Percentiles rank a stretch among this genome's conserved stretches.
Evolutionary conservation across 2,797 vertebrate genomes (phyloP).

Genomic region (Gorsachius magnificus): DNA sequence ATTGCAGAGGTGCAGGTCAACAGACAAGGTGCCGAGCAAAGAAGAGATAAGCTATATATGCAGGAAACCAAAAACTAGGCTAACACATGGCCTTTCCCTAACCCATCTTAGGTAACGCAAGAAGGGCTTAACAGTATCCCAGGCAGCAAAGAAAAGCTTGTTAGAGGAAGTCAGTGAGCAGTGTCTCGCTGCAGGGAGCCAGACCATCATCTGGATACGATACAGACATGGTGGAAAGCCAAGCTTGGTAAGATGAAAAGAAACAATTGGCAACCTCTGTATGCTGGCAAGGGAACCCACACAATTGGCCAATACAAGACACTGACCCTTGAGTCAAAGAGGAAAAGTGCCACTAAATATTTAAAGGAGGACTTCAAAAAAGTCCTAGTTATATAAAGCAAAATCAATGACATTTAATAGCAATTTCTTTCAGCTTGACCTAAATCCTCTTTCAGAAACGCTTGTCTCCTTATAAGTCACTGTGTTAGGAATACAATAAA

Average conservation of each 20-base stretch:
- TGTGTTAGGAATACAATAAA: not conserved
- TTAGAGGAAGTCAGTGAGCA: slow-evolving; percentile 13
- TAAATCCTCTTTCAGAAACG: not conserved
- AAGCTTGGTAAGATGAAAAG: not conserved
- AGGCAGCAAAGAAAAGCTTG: not conserved
- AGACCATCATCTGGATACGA: not conserved
- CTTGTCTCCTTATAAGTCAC: not conserved
- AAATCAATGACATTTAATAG: slow-evolving; percentile 21
- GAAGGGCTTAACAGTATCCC: not conserved
- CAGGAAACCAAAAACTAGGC: not conserved
- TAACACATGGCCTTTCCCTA: not conserved
- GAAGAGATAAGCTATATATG: not conserved
- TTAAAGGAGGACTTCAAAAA: slow-evolving; percentile 19
- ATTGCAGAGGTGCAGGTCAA: not conserved
- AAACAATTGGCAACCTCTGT: not conserved
- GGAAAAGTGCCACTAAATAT: slow-evolving; percentile 28
- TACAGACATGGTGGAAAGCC: not conserved
- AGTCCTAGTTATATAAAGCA: not conserved
- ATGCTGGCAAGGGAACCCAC: not conserved
- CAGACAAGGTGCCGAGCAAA: not conserved
- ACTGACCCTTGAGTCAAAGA: not conserved
- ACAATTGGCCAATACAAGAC: accelerated
- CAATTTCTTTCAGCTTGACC: not conserved
- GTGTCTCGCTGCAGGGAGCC: not conserved
- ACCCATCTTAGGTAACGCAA: not conserved